Evolutionary conservation across 2,113 vertebrate genomes (phyloP), one percentile per base, ranked within the genome.

Genomic region (Mola mola): DNA sequence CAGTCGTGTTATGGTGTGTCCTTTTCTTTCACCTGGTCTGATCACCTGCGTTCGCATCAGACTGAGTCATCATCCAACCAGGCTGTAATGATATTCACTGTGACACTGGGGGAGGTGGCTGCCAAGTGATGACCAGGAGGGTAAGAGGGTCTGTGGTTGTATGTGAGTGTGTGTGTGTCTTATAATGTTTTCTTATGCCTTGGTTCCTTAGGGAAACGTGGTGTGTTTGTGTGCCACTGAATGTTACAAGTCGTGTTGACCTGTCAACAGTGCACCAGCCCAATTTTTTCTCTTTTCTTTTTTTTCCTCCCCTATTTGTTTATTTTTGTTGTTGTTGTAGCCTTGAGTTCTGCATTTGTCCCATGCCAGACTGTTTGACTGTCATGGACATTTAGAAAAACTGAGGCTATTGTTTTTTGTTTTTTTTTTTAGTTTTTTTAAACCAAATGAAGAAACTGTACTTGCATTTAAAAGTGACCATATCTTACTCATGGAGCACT

Each of bases 181-280:
- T 65, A 60, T 70, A 8, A 36, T 81, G 61, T 71, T 74, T 83
- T 74, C 52, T 50, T 78, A 57, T 48, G 71, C 72, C 70, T 70
- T 74, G 81, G 75, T 86, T 67, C 82, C 72, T 79, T 73, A 57
- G 57, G 63, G 84, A 90, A 63, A 62, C 66, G 60, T 61, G 49
- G 71, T 82, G 68, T 57, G 48, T 85, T 48, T 76, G 80, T 86
- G 85, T 88, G 88, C 89, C 81, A 48, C 84, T 87, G 90, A 91
- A 93, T 93, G 91, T 93, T 88, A 80, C 72, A 60, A 87, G 86
- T 89, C 86, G 78, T 86, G 87, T 88, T 91, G 79, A 77, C 50
- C 72, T 81, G 73, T 89, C 88, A 81, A 72, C 81, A 80, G 79
- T 79, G 74, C 81, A 61, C 79, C 50, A 46, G 40, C 3, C 20